A percentile compares a stretch with the other conserved stretches of the same genome.
Conservation (phyloP, 2,797 vertebrate species). For the Chiloscyllium punctatum region DNA sequence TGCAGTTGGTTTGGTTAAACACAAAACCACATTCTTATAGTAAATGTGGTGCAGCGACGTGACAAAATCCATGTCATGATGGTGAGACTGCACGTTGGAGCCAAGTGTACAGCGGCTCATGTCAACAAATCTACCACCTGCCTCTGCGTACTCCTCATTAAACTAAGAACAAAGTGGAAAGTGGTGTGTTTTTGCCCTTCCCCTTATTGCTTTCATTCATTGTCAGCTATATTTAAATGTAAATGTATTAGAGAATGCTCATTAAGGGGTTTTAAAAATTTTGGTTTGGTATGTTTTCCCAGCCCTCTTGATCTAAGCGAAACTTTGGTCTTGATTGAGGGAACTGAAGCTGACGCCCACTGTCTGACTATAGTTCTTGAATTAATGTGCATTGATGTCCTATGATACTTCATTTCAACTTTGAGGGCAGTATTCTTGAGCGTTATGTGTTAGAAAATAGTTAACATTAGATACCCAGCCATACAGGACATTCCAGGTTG, state of each 20-base stretch:
- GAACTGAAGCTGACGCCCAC: not conserved
- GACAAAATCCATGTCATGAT: slow-evolving; percentile 70
- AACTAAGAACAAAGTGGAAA: not conserved
- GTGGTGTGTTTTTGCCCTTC: not conserved
- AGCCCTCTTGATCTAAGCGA: not conserved
- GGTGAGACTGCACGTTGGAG: not conserved
- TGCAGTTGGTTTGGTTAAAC: slow-evolving; percentile 78
- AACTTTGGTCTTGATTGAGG: not conserved
- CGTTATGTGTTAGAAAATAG: not conserved
- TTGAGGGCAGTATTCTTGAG: not conserved
- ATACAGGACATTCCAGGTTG: not conserved
- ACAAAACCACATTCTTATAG: slow-evolving; percentile 80
- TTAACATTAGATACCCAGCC: not conserved
- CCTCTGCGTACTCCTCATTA: not conserved
- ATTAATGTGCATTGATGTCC: not conserved
- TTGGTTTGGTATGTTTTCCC: not conserved
- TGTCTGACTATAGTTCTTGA: not conserved
- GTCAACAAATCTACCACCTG: not conserved
- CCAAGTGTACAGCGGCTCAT: not conserved
- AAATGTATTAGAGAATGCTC: not conserved
- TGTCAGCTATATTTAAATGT: slow-evolving; percentile 17
- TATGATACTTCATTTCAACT: not conserved
- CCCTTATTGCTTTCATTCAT: not conserved
- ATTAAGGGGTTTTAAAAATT: not conserved
- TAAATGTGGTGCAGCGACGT: slow-evolving; percentile 69